Conservation (phyloP, 2,113 vertebrate species). For the Herpetotheres cachinnans region DNA sequence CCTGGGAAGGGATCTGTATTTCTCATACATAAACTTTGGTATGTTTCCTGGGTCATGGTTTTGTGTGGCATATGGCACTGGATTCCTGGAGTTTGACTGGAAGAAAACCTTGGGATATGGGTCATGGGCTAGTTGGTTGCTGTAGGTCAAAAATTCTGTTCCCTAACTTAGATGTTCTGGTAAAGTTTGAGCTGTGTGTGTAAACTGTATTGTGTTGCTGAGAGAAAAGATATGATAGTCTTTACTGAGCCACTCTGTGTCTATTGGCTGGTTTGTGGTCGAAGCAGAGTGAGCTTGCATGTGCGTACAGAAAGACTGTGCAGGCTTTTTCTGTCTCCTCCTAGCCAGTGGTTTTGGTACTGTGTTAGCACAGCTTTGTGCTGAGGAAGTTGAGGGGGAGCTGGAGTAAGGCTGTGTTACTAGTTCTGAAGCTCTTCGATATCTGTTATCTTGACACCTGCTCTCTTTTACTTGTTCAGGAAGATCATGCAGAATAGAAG, state of each 20-base stretch:
- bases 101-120: not conserved
- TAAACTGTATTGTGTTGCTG: not conserved
- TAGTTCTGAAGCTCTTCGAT: not conserved
- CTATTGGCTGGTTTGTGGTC: not conserved
- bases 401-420: rapidly evolving
- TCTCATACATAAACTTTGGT: not conserved
- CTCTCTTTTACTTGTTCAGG: not conserved
- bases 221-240: not conserved
- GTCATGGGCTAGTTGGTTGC: not conserved
- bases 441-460: not conserved
- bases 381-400: not conserved
- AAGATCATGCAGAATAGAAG: not conserved
- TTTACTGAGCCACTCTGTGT: not conserved
- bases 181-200: not conserved
- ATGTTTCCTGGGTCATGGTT: not conserved
- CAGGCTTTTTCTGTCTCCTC: not conserved
- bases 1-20: not conserved
- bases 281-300: not conserved
- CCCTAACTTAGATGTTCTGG: not conserved
- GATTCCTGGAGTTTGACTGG: not conserved
- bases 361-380: not conserved
- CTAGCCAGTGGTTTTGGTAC: not conserved
- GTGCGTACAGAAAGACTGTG: not conserved
- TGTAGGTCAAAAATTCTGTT: not conserved
- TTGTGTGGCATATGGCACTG: not conserved